These are phyloP conservation scores for Peromyscus eremicus DNA, from an alignment of 2,797 vertebrate genomes.

Conservation along the genomic window DNA sequence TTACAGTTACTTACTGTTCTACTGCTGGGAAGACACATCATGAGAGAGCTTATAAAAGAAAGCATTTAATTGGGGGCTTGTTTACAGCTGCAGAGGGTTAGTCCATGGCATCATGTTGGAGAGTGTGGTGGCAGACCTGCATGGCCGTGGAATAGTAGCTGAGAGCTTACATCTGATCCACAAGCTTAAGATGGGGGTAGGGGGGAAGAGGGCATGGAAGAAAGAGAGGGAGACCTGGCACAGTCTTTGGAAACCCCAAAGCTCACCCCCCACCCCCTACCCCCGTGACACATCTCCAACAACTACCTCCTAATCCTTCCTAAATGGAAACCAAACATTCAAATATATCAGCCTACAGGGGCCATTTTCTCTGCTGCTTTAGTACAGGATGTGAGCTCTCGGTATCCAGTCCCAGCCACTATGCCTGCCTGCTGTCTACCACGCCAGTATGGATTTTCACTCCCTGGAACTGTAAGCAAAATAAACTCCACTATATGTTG, in stretches of 20 bases:
- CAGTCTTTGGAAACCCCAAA: not conserved
- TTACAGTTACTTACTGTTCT: not conserved
- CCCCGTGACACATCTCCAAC: not conserved
- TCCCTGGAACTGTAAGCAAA: not conserved
- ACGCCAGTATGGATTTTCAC: not conserved
- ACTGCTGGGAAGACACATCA: not conserved
- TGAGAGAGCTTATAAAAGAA: not conserved
- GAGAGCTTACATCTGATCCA: not conserved
- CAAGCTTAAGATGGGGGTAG: not conserved
- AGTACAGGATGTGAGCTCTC: not conserved
- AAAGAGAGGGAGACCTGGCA: not conserved
- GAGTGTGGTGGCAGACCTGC: not conserved
- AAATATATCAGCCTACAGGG: not conserved
- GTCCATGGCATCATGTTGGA: too few species aligned
- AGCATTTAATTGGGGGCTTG: not conserved
- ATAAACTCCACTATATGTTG: not conserved
- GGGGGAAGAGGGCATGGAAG: rapidly evolving
- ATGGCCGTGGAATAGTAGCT: not conserved
- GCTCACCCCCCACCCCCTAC: too few species aligned
- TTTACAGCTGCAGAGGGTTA: not conserved
- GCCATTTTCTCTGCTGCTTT: not conserved
- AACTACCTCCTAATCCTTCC: not conserved
- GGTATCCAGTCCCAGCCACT: not conserved
- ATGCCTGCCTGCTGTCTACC: not conserved
- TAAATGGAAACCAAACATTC: not conserved